Percentiles rank a stretch among this genome's conserved stretches.
Conservation (phyloP, 92 coral and sea anemone genomes). For the Phenganax stokvisi region DNA sequence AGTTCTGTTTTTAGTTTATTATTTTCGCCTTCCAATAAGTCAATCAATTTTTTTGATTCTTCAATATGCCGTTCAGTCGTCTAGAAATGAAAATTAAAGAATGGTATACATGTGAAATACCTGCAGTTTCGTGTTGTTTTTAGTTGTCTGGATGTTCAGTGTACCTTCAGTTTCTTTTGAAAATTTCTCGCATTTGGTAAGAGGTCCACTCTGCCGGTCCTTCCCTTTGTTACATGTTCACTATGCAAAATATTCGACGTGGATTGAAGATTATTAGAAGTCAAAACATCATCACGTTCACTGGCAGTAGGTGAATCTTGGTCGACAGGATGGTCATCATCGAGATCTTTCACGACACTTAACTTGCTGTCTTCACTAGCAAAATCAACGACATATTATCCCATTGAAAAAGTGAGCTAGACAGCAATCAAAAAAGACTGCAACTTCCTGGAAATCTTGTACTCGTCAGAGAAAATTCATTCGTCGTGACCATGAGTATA, state of each 20-base stretch:
- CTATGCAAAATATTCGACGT: constrained; percentile 16
- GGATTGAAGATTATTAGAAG: constrained; percentile 27
- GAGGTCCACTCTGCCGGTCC: constrained; percentile 1
- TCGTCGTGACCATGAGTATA: background rate
- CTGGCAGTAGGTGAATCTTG: constrained; percentile 16
- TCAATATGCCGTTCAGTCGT: constrained; percentile 75
- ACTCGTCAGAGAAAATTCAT: background rate
- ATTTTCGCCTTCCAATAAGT: constrained; percentile 86
- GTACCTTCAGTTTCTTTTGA: constrained; percentile 35
- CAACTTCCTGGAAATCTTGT: background rate
- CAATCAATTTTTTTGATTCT: constrained; percentile 75
- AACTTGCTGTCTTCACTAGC: constrained; percentile 32
- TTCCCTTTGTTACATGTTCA: constrained; percentile 10
- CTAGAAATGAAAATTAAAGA: constrained; percentile 35
- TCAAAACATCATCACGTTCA: constrained; percentile 30
- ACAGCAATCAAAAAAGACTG: background rate
- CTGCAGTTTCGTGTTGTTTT: background rate
- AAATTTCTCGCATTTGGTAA: constrained; percentile 20
- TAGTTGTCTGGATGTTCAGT: background rate
- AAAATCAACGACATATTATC: background rate
- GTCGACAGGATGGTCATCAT: constrained; percentile 14
- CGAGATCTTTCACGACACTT: constrained; percentile 14
- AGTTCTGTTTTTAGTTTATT: constrained; percentile 83
- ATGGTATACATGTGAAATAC: background rate
- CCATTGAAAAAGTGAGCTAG: background rate